A percentile compares a stretch with the other conserved stretches of the same genome.
Conservation (phyloP, 2,888 invertebrate genomes). For the Eupithecia subfuscata region DNA sequence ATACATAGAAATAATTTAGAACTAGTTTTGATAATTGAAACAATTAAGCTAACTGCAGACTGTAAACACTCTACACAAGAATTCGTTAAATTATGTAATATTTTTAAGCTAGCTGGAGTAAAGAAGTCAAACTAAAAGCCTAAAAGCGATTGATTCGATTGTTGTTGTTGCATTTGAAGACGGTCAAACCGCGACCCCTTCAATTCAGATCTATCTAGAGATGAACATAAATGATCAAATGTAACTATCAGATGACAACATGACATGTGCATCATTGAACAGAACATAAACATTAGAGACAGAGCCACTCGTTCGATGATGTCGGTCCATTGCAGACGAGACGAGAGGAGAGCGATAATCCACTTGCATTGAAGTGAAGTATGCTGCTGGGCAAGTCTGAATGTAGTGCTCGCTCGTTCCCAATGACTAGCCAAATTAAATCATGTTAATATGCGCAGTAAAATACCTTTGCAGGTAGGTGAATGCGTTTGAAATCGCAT, state of each 20-base stretch:
- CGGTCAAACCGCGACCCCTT: background rate
- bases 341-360: conserved; percentile 24
- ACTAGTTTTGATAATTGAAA: no score
- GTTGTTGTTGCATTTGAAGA: background rate
- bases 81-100: no score
- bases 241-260: background rate
- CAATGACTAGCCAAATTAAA: background rate
- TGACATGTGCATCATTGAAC: background rate
- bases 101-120: background rate
- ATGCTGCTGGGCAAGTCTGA: conserved; percentile 16
- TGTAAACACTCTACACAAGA: no score
- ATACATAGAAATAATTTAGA: no score
- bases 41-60: no score
- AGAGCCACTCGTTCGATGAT: background rate
- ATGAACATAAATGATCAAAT: background rate
- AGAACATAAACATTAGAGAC: background rate
- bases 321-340: conserved; percentile 1
- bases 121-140: background rate
- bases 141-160: no score
- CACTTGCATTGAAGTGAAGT: conserved; percentile 28
- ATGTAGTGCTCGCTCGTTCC: conserved; percentile 1
- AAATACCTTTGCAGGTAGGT: no score
- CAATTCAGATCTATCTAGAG: background rate
- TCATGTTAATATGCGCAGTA: no score
- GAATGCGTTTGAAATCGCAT: no score